phyloP scores from a whole-genome alignment of 2,888 invertebrate species.

The Spisula solida region DNA sequence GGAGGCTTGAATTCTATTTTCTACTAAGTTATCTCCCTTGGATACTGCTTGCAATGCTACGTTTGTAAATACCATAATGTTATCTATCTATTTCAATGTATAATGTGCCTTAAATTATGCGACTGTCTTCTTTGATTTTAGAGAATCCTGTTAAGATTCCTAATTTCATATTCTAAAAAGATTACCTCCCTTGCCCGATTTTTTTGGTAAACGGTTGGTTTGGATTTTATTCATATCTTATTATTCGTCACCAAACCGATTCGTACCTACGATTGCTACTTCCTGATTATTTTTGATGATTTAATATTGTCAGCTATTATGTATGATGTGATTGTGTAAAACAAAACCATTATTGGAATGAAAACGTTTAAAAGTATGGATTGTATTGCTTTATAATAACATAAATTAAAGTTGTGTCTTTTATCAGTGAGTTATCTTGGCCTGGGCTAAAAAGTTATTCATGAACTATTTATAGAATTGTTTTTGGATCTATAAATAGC shows the following conservation, averaged over 20 bases:
- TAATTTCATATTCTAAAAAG: too few relatives aligned
- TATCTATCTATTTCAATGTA: too few relatives aligned
- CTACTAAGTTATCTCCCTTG: too few relatives aligned
- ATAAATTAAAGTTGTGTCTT: not conserved
- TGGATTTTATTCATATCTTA: not conserved
- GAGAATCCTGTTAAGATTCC: too few relatives aligned
- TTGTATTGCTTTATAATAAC: too few relatives aligned
- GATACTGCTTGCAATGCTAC: too few relatives aligned
- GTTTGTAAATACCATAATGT: too few relatives aligned
- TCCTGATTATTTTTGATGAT: not conserved
- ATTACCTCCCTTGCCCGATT: too few relatives aligned
- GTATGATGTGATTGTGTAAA: not conserved
- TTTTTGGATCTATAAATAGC: conserved; percentile 11
- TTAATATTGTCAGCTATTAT: not conserved
- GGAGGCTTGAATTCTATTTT: not conserved
- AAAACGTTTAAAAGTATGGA: too few relatives aligned
- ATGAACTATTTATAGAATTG: conserved; percentile 6
- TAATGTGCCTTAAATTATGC: too few relatives aligned
- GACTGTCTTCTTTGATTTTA: too few relatives aligned
- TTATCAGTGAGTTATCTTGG: too few relatives aligned
- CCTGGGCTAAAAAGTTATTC: not conserved
- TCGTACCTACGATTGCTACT: not conserved
- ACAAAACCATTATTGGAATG: not conserved
- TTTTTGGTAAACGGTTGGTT: not conserved
- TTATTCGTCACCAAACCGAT: not conserved